Conservation (phyloP, 2,888 invertebrate genomes). For the Drosophila mulleri region DNA sequence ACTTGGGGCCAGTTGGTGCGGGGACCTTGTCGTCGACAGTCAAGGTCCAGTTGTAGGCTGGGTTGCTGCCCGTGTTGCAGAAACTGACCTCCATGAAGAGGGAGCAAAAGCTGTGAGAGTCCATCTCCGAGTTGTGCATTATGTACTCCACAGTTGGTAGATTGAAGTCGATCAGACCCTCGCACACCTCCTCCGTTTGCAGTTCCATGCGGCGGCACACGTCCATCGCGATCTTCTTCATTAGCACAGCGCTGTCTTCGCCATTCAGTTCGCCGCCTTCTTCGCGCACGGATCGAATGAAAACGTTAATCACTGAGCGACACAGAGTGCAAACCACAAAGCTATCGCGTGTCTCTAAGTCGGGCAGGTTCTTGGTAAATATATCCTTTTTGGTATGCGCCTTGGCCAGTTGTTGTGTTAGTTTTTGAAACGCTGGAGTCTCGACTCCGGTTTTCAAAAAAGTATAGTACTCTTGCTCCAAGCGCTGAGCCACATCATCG, state of each 20-base stretch:
- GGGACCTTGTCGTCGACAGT: conserved; percentile 48
- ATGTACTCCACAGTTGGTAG: conserved; percentile 88
- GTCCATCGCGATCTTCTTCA: conserved; percentile 84
- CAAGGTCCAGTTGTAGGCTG: conserved; percentile 77
- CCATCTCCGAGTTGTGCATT: conserved; percentile 84
- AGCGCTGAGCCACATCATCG: conserved; percentile 70
- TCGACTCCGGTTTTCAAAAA: conserved; percentile 77
- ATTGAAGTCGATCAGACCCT: conserved; percentile 87
- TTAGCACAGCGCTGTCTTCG: conserved; percentile 56
- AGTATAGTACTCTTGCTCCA: conserved; percentile 74
- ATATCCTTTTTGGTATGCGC: conserved; percentile 78
- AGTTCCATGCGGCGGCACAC: conserved; percentile 87
- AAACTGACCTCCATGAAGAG: conserved; percentile 77
- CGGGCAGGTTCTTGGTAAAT: conserved; percentile 64
- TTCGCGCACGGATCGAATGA: conserved; percentile 84
- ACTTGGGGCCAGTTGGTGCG: conserved; percentile 65
- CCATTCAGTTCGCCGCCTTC: conserved; percentile 85
- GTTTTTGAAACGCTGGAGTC: conserved; percentile 59
- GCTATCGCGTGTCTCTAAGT: conserved; percentile 67
- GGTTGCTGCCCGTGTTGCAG: conserved; percentile 67
- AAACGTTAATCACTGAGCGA: conserved; percentile 69
- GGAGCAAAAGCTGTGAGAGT: conserved; percentile 85
- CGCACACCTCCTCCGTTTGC: conserved; percentile 87
- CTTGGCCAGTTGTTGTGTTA: conserved; percentile 75
- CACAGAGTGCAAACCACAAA: conserved; percentile 79